Conservation (phyloP, 2,888 invertebrate genomes). For the Eristalis arbustorum region DNA sequence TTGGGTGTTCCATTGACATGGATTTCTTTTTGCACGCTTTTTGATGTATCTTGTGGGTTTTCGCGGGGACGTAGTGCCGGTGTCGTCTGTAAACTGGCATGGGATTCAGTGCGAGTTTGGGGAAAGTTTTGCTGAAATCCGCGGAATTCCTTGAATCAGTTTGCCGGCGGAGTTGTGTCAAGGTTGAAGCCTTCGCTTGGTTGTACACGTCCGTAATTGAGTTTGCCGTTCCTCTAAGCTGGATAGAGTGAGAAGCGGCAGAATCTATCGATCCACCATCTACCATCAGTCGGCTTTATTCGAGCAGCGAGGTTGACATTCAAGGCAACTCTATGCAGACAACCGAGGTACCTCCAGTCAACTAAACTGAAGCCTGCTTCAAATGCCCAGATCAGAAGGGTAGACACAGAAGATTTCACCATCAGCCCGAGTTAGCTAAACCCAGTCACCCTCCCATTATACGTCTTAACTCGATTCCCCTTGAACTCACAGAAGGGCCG, state of each 20-base stretch:
- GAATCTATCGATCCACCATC: too few relatives aligned
- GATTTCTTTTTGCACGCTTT: conserved; percentile 1
- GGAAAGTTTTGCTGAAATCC: background rate
- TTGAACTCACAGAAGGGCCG: background rate
- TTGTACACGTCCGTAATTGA: background rate
- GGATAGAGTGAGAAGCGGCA: background rate
- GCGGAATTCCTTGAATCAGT: background rate
- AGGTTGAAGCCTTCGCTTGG: background rate
- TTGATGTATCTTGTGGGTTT: conserved; percentile 3
- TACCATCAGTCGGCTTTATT: too few relatives aligned
- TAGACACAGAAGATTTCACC: too few relatives aligned
- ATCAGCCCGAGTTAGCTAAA: too few relatives aligned
- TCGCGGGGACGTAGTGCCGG: background rate
- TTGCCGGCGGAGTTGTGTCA: background rate
- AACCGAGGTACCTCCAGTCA: too few relatives aligned
- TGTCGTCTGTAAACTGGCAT: background rate
- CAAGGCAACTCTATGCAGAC: too few relatives aligned
- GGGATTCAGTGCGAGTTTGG: background rate
- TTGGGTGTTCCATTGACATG: conserved; percentile 9
- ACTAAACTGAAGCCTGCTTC: too few relatives aligned
- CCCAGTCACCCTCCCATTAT: background rate
- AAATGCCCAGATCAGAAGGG: too few relatives aligned
- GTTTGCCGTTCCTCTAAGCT: background rate
- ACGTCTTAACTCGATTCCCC: background rate
- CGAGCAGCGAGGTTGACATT: too few relatives aligned